Evolutionary conservation across 2,797 vertebrate species (phyloP), one percentile per base, ranked within the genome.

Genomic region (Poeciliopsis infans): DNA sequence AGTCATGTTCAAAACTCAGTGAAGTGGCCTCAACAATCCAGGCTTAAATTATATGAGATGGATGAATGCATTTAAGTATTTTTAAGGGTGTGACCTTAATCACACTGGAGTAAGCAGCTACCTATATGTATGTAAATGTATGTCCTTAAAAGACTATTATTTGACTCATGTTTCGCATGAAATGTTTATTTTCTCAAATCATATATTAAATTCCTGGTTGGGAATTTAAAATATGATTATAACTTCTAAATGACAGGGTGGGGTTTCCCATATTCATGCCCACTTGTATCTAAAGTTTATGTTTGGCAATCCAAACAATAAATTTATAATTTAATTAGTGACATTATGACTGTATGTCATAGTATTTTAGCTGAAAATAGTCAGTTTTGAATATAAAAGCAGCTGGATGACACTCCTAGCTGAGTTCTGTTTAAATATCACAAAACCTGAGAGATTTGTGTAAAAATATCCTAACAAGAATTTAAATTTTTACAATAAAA

Each of bases 361-460:
- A 43, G 43, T 28, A 46, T 46, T 70, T 15, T 46, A 46, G 2
- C 43, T 46, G 12, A 70, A 45, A 2, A 5, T 69, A n/a, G 13
- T 43, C 23, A 7, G 39, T 69, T 43, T 69, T 15, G 41, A 28
- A 28, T 45, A 16, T 70, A 28, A 53, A 53, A 70, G 25, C 13
- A 70, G 41, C 25, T 28, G 33, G 20, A 68, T 41, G 12, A 46
- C 45, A 15, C 12, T 46, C 3, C 12, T 4, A 13, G 45, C 45
- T 13, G 45, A 13, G 13, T 69, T n/a, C 15, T 43, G 39, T 69
- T 69, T 69, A 43, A 69, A 69, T 13, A 43, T 16, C 7, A 36
- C 3, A 64, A 64, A 36, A 36, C 6, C 59, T 64, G 90, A 93
- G 95, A 95, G 93, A 93, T 94, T 94, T 93, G 92, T 93, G 2